Evolutionary conservation across 1,140 invertebrate genomes (phyloP).

Genomic region (Sitobion miscanthi): DNA sequence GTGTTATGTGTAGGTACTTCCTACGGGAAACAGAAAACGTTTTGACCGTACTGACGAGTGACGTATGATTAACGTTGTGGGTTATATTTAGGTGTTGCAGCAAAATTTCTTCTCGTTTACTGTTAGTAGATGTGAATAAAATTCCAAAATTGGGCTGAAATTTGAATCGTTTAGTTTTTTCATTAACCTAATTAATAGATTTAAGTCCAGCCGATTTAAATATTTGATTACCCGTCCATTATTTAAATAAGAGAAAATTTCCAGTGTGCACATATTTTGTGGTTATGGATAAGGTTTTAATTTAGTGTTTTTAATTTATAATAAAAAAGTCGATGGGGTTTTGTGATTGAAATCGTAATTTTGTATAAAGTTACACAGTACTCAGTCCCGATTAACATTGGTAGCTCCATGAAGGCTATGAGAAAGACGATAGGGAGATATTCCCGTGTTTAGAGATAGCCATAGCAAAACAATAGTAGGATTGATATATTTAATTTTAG

Average conservation of each 20-base stretch:
- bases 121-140: neutral
- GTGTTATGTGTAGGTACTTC: neutral
- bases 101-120: neutral
- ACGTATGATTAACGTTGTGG: constrained; percentile 4
- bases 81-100: neutral
- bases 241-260: neutral
- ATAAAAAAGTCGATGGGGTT: too few relatives aligned
- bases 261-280: neutral
- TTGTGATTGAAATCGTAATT: too few relatives aligned
- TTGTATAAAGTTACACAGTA: too few relatives aligned
- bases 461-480: neutral
- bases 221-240: too few relatives aligned
- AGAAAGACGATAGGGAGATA: too few relatives aligned
- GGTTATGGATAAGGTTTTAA: neutral
- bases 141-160: neutral
- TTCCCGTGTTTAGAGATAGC: too few relatives aligned
- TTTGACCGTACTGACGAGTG: neutral
- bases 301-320: neutral
- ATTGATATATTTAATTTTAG: neutral
- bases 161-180: neutral
- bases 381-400: too few relatives aligned
- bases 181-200: neutral
- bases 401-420: too few relatives aligned
- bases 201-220: neutral
- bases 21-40: neutral